phyloP scores from a whole-genome alignment of 1,140 invertebrate genomes.

The Octopus bimaculoides region DNA sequence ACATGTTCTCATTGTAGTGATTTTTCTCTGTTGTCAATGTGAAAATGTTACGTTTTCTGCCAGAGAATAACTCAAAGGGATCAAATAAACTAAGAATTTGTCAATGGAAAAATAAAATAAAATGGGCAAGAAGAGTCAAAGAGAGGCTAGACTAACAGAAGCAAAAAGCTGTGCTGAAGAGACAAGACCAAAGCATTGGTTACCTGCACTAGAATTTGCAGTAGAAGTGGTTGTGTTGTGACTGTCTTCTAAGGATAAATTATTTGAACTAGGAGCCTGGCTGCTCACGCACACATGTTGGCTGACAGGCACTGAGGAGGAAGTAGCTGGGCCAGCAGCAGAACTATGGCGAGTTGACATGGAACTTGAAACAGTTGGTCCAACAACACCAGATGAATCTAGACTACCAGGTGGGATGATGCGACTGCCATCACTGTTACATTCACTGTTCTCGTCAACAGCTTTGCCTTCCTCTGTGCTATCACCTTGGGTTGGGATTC shows the following conservation, averaged over 20 bases:
- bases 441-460: constrained; percentile 7
- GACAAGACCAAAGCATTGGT: neutral
- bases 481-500: neutral
- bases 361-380: constrained; percentile 28
- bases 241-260: constrained; percentile 12
- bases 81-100: neutral
- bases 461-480: neutral
- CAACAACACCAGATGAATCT: constrained; percentile 28
- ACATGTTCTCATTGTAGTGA: too few species aligned
- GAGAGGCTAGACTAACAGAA: constrained; percentile 3
- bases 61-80: neutral
- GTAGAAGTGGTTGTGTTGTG: constrained; percentile 12
- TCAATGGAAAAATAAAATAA: neutral
- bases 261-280: constrained; percentile 7
- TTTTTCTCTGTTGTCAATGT: neutral
- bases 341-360: constrained; percentile 22
- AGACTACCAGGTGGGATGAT: constrained; percentile 3
- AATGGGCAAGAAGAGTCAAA: neutral
- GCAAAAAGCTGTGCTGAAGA: constrained; percentile 3
- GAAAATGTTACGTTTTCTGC: neutral
- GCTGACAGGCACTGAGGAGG: constrained; percentile 24
- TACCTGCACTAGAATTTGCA: constrained; percentile 13
- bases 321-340: constrained; percentile 18
- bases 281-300: constrained; percentile 2
- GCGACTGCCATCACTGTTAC: constrained; percentile 4